Evolutionary conservation across 2,888 invertebrate species (phyloP), one percentile per base, ranked within the genome.

Genomic region (Metalampra italica): DNA sequence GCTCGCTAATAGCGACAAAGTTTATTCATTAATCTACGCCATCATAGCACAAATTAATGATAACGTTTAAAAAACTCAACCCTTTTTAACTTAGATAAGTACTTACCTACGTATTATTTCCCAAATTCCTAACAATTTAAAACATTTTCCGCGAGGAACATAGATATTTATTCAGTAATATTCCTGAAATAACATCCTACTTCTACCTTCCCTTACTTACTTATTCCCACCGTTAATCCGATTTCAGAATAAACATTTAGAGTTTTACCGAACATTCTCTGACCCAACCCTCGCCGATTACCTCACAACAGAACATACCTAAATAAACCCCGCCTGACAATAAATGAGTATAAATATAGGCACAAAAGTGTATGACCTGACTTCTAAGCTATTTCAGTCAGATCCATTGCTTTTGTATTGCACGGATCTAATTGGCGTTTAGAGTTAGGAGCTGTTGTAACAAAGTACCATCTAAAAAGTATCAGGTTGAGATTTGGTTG

Each of bases 261-360:
- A 45, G 15, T 44, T 29, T 45, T 40, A 13, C 41, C 14, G 15
- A 37, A 45, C 32, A 34, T 34, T 36, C 45, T 30, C 39, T 46
- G 45, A 43, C 39, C 37, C 14, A 44, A 46, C 48, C 46, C 36
- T 22, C 29, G 38, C 29, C 45, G 45, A 37, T 46, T 44, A 52
- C 41, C 32, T 32, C n/a, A n/a, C n/a, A n/a, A 44, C 46, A 15
- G 13, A 32, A 44, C 46, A 30, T 8, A 15, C 51, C 46, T 49
- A 47, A 53, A 50, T 45, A 53, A 46, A 53, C 50, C 29, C 40
- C n/a, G 15, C 41, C 43, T 38, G 53, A 47, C 47, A 50, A 43
- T 36, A 46, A 48, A 53, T 53, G 48, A 48, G 47, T 29, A n/a
- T n/a, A 44, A 40, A 34, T 0, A 12, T 15, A 9, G 12, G n/a